Evolutionary conservation across 1,140 invertebrate species (phyloP), one percentile per base, ranked within the genome.

Genomic region (Conopomorpha cramerella): DNA sequence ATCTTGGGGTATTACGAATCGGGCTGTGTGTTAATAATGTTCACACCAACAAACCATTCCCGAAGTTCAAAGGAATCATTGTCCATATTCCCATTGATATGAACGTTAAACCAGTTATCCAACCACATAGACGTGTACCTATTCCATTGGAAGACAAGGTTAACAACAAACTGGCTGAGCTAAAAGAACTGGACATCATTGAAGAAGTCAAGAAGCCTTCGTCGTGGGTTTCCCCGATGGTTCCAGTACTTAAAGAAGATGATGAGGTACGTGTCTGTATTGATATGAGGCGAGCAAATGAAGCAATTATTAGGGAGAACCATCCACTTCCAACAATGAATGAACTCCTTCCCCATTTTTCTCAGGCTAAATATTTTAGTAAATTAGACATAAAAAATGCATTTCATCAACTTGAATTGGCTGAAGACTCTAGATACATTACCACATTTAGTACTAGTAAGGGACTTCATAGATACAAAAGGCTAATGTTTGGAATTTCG

Each of bases 171-270:
- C 0, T 37, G 2, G 3, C 18, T 0, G 35, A 30, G n/a, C 26
- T 37, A 15, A 14, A 19, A 0, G 14, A 19, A 12, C 29, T 4
- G 16, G 35, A 37, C 8, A 37, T 37, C 11, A 37, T 37, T 25
- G 35, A 37, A 19, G 15, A 37, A 30, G 38, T 47, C 1, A 8
- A 34, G 11, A 38, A 35, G 1, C 27, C 41, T 8, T 30, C 45
- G 8, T 27, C 15, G 7, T 47, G 45, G 41, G 38, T 47, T 16
- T 43, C 41, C 7, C 40, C 45, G 0, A 35, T 47, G 4, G 45
- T 47, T 16, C 40, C 41, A 2, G 34, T 43, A 1, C 12, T 43
- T 4, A 47, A 44, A 27, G 31, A 36, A n/a, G 27, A 36, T 2
- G 41, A 38, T 17, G 28, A 47, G 6, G 3, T 47, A 12, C 37